Percentiles rank a stretch among this genome's conserved stretches.
Conservation (phyloP, 2,888 invertebrate species). For the Heliconius hortense region DNA sequence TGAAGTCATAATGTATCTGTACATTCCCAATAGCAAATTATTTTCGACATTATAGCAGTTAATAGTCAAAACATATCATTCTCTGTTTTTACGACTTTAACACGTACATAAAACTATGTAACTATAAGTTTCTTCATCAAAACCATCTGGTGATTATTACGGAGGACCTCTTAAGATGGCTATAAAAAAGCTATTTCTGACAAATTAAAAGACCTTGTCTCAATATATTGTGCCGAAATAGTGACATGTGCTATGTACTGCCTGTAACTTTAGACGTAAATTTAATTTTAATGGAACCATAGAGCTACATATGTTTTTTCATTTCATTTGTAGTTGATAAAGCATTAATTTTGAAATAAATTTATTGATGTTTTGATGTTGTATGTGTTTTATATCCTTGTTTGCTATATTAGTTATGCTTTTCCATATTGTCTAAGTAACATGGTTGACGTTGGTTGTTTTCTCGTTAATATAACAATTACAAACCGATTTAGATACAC, state of each 20-base stretch:
- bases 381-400: not conserved
- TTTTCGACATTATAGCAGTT: slow-evolving; percentile 12
- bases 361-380: not conserved
- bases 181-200: slow-evolving; percentile 33
- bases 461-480: no score
- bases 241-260: not conserved
- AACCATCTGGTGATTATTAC: slow-evolving; percentile 36
- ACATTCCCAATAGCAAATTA: slow-evolving; percentile 18
- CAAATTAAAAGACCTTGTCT: slow-evolving; percentile 30
- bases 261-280: not conserved
- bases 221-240: slow-evolving; percentile 1
- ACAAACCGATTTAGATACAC: no score
- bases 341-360: not conserved
- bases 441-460: no score
- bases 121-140: slow-evolving; percentile 30
- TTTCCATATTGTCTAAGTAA: no score
- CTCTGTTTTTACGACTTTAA: slow-evolving; percentile 35
- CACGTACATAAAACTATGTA: slow-evolving; percentile 33
- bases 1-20: slow-evolving; percentile 4
- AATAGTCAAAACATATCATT: slow-evolving; percentile 32
- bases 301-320: not conserved
- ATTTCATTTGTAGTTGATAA: not conserved
- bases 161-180: slow-evolving; percentile 30
- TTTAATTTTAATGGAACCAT: not conserved
- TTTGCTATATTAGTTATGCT: no score